These are phyloP conservation scores for Nudaria mundana DNA, from an alignment of 2,888 invertebrate genomes.

Conservation along the genomic window DNA sequence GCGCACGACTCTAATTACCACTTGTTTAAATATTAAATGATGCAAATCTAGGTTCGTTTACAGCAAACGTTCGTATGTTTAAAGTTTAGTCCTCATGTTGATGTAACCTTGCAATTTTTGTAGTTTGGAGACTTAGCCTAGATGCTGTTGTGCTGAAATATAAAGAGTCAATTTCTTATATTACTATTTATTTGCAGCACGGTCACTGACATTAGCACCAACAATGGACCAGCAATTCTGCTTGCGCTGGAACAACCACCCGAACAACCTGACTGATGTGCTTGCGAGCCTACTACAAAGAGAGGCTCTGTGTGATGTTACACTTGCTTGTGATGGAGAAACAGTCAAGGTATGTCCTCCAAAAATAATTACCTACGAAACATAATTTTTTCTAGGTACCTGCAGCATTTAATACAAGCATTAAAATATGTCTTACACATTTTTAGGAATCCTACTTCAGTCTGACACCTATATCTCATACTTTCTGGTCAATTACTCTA, in stretches of 20 bases:
- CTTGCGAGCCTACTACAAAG: conserved; percentile 92
- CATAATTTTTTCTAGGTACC: no score
- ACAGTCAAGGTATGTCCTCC: conserved; percentile 85
- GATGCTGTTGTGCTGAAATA: conserved; percentile 5
- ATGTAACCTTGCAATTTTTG: conserved; percentile 37
- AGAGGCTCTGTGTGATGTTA: conserved; percentile 95
- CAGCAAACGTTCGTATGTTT: conserved; percentile 41
- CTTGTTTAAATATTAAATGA: conserved; percentile 60
- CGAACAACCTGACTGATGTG: conserved; percentile 94
- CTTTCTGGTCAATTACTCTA: no score
- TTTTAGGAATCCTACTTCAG: no score
- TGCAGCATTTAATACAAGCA: not conserved
- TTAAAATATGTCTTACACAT: no score
- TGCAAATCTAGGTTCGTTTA: conserved; percentile 56
- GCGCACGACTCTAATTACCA: conserved; percentile 68
- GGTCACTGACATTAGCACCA: conserved; percentile 80
- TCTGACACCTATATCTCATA: no score
- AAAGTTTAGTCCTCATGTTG: conserved; percentile 36
- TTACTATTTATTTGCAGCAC: conserved; percentile 65
- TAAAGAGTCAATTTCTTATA: conserved; percentile 15
- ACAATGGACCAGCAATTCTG: conserved; percentile 93
- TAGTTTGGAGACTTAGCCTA: conserved; percentile 15
- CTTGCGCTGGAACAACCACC: conserved; percentile 97
- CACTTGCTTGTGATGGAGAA: conserved; percentile 94
- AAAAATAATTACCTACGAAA: no score